Conservation (phyloP, 2,888 invertebrate genomes). For the Oxystoma pomonae region DNA sequence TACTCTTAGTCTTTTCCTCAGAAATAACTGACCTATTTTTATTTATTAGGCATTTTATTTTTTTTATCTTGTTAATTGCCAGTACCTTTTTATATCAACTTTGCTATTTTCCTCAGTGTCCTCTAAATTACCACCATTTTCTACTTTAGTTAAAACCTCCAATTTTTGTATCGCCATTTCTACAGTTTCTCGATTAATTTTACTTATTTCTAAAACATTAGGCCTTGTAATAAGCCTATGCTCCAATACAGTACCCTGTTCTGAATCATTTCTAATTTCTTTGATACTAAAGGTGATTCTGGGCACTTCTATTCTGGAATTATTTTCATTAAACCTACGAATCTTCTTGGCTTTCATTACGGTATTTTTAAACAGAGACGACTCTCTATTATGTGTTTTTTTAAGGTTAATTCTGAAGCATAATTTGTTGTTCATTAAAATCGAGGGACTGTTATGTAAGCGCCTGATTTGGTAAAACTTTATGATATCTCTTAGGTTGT, state of each 20-base stretch:
- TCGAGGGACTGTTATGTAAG: background rate
- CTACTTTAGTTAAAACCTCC: background rate
- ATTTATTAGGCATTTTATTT: too few species aligned
- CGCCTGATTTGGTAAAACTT: background rate
- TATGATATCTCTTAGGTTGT: background rate
- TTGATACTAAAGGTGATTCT: constrained; percentile 11
- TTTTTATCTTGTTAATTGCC: too few species aligned
- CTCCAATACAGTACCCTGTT: background rate
- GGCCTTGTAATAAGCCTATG: background rate
- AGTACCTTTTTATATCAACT: too few species aligned
- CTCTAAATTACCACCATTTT: too few species aligned
- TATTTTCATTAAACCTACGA: background rate
- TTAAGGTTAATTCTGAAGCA: background rate
- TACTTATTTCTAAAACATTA: background rate
- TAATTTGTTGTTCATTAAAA: background rate
- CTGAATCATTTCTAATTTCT: constrained; percentile 6
- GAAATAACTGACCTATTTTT: too few species aligned
- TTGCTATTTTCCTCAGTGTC: too few species aligned
- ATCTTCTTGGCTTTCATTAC: constrained; percentile 5
- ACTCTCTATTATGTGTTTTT: background rate
- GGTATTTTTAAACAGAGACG: constrained; percentile 10
- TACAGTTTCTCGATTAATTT: background rate
- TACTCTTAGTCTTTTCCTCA: too few species aligned
- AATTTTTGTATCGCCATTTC: background rate
- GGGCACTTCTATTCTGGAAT: constrained; percentile 4